Evolutionary conservation across 2,113 vertebrate genomes (phyloP), one percentile per base, ranked within the genome.

Genomic region (Dicerorhinus sumatrensis): DNA sequence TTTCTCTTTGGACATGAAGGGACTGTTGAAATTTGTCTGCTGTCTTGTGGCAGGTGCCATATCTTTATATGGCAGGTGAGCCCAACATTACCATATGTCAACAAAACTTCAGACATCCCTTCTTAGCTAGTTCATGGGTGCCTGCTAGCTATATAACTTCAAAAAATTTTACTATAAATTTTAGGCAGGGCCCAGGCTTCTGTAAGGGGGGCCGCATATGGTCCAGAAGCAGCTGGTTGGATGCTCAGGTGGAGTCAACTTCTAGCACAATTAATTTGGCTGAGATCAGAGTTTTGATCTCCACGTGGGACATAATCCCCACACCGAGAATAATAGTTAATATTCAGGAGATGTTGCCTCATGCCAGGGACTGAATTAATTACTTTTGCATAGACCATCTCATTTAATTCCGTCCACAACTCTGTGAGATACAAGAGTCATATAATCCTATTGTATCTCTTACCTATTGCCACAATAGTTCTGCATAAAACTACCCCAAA

Each of bases 91-190:
- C 63, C n/a, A 54, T n/a, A 42, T 56, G 16, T 42, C 48, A 18
- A 56, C 69, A 82, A 56, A 31, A 90, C 20, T 63, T 77, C 85
- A 48, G 51, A 65, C 8, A 31, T 70, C 67, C 46, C 60, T 73
- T 80, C 89, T 81, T 48, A 67, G 29, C 84, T 87, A 36, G 11
- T 46, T 90, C 77, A 62, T 6, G 4, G 54, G 70, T 60, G 36
- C 31, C 39, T 70, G 39, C 65, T 62, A 51, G 65, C 88, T 86
- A 81, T 20, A 46, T 29, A 88, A 85, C 46, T 67, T 82, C 56
- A 46, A 69, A 51, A 95, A 62, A 25, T 58, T 93, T 93, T 79
- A 81, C 60, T 75, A 73, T n/a, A 88, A 63, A 73, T 79, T 87
- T 73, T 79, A 77, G 72, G 85, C 48, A 73, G 92, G 36, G 23